Evolutionary conservation across 2,888 invertebrate species (phyloP).

Genomic region (Pterobdella sp.): DNA sequence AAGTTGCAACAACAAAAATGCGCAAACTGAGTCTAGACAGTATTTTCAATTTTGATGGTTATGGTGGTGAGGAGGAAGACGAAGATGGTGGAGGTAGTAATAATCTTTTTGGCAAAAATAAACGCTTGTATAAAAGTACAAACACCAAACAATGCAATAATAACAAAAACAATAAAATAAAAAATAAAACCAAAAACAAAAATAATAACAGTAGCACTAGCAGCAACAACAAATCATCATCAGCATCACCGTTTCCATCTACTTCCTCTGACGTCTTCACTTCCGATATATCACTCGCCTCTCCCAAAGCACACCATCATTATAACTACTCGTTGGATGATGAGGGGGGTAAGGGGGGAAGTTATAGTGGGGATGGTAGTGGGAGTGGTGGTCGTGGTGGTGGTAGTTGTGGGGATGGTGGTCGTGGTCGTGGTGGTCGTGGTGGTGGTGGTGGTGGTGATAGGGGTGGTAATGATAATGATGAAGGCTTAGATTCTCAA

Average conservation of each 20-base stretch:
- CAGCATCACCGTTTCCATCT: not conserved
- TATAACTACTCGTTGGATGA: not conserved
- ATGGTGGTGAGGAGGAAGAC: not conserved
- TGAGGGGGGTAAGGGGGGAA: too few relatives aligned
- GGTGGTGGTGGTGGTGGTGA: slow-evolving; percentile 4
- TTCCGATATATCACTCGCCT: not conserved
- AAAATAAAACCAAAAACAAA: not conserved
- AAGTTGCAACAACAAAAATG: not conserved
- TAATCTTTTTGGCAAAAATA: too few relatives aligned
- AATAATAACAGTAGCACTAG: not conserved
- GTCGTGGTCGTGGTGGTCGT: not conserved
- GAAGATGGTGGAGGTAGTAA: too few relatives aligned
- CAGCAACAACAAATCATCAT: not conserved
- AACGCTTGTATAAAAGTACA: too few relatives aligned
- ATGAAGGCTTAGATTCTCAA: not conserved
- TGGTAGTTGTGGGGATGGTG: not conserved
- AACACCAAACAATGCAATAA: too few relatives aligned
- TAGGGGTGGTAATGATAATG: not conserved
- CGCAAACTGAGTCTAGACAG: not conserved
- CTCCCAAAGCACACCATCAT: not conserved
- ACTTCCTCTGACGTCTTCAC: not conserved
- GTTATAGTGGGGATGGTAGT: not conserved
- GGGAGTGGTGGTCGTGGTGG: not conserved
- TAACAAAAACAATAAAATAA: too few relatives aligned
- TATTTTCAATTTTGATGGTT: not conserved